Evolutionary conservation across 2,888 invertebrate species (phyloP).

Genomic region (Macaria notata): DNA sequence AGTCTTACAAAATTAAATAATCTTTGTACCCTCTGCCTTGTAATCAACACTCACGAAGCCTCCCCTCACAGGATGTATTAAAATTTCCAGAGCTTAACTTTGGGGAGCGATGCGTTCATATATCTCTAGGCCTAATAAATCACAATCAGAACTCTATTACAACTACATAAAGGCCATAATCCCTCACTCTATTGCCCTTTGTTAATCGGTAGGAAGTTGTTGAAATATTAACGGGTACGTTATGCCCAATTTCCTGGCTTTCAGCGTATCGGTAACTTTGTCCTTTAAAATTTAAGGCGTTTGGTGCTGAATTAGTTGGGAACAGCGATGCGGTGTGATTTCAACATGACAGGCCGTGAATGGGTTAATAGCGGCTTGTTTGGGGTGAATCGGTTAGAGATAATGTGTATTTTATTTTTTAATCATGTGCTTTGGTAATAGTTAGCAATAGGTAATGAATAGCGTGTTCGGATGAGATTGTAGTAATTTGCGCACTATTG

Average conservation of each 20-base stretch:
- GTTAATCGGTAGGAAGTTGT: conserved; percentile 72
- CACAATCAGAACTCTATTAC: conserved; percentile 38
- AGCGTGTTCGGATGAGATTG: no score
- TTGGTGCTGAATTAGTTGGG: conserved; percentile 46
- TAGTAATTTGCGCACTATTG: no score
- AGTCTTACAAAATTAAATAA: no score
- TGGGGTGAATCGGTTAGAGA: conserved; percentile 6
- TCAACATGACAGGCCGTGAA: conserved; percentile 11
- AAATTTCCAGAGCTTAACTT: conserved; percentile 71
- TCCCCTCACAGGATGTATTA: conserved; percentile 64
- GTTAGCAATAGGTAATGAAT: not conserved
- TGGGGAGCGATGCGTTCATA: conserved; percentile 63
- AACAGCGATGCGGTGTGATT: conserved; percentile 21
- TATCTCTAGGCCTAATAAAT: conserved; percentile 42
- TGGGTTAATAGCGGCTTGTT: conserved; percentile 13
- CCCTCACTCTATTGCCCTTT: conserved; percentile 31
- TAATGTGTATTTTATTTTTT: not conserved
- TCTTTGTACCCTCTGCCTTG: conserved; percentile 33
- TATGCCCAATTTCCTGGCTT: conserved; percentile 80
- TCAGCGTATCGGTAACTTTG: conserved; percentile 71
- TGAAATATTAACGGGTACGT: conserved; percentile 77
- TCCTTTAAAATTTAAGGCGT: conserved; percentile 58
- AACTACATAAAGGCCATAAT: conserved; percentile 34
- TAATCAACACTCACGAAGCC: conserved; percentile 41
- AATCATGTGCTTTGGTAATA: not conserved